Conservation (phyloP, 92 coral and sea anemone genomes). For the Ricordea florida region DNA sequence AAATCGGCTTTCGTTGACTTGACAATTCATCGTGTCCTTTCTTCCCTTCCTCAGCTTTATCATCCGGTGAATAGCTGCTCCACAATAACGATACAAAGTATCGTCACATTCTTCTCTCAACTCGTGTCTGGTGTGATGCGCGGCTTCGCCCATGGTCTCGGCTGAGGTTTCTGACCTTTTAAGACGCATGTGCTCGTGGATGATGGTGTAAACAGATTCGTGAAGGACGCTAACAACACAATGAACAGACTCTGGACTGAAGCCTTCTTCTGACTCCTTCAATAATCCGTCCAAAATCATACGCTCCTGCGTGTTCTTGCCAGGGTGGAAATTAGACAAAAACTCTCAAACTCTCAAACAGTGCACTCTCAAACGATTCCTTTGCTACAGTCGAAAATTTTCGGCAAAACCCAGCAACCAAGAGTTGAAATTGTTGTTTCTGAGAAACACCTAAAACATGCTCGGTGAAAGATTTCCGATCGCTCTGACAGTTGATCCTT, state of each 20-base stretch:
- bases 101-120: no score
- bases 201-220: not conserved
- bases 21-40: no score
- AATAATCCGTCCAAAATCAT: conserved; percentile 12
- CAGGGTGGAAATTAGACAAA: not conserved
- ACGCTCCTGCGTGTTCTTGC: not conserved
- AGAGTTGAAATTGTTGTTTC: not conserved
- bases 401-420: not conserved
- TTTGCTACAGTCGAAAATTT: not conserved
- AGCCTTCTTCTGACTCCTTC: not conserved
- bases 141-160: no score
- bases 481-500: not conserved
- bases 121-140: no score
- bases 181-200: not conserved
- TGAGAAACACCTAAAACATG: not conserved
- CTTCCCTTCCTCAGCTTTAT: no score
- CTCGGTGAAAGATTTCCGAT: not conserved
- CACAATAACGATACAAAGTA: no score
- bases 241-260: not conserved
- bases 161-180: no score
- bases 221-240: not conserved
- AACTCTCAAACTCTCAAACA: no score
- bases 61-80: no score
- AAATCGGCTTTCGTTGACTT: no score
- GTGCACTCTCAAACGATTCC: not conserved